These are phyloP conservation scores for Pseudococcus viburni DNA, from an alignment of 2,888 invertebrate species.

Conservation along the genomic window DNA sequence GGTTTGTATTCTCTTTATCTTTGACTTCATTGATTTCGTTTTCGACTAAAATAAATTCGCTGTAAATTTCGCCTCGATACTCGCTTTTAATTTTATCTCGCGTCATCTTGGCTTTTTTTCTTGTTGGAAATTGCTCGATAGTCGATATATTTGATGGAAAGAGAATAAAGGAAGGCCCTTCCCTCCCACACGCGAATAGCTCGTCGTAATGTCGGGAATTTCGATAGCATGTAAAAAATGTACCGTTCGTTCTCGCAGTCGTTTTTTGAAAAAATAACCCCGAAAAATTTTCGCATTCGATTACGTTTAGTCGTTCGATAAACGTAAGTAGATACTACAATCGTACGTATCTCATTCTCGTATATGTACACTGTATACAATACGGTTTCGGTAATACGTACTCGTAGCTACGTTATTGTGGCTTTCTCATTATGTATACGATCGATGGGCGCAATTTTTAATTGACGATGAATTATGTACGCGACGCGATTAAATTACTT, in stretches of 20 bases:
- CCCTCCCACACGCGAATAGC: too few relatives aligned
- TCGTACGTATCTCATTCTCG: too few relatives aligned
- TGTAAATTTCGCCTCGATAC: neutral
- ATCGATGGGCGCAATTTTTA: conserved; percentile 25
- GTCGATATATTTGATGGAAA: too few relatives aligned
- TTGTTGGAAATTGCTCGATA: too few relatives aligned
- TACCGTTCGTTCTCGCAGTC: too few relatives aligned
- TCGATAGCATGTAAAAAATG: too few relatives aligned
- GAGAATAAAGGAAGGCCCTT: too few relatives aligned
- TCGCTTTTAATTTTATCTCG: neutral
- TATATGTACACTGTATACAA: neutral
- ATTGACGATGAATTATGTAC: conserved; percentile 23
- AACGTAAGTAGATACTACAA: neutral
- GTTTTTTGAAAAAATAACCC: neutral
- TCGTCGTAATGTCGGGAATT: too few relatives aligned
- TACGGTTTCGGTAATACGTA: neutral
- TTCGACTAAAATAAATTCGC: too few relatives aligned
- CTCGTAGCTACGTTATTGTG: neutral
- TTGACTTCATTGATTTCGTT: too few relatives aligned
- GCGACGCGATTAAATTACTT: conserved; percentile 31
- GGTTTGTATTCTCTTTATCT: too few relatives aligned
- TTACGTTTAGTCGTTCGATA: neutral
- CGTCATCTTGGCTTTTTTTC: neutral
- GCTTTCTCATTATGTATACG: conserved; percentile 9
- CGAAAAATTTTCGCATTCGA: neutral